phyloP scores from a whole-genome alignment of 2,888 invertebrate species.

The Sarcophaga carnaria region DNA sequence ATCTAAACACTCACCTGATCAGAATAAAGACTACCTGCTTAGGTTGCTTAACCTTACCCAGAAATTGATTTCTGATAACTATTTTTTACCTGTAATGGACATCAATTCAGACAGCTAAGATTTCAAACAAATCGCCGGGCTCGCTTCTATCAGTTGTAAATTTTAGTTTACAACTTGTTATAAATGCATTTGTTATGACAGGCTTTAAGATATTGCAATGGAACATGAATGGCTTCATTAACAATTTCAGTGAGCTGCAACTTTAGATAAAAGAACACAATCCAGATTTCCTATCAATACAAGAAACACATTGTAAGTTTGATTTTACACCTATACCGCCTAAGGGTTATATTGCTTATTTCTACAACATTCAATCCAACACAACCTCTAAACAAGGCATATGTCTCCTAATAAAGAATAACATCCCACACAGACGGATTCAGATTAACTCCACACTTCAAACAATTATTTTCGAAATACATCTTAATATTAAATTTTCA shows the following conservation, averaged over 20 bases:
- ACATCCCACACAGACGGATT: conserved; percentile 35
- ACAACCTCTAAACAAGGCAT: conserved; percentile 41
- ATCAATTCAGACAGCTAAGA: no score
- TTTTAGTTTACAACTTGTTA: conserved; percentile 12
- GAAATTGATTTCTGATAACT: no score
- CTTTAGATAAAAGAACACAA: conserved; percentile 36
- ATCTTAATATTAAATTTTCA: conserved; percentile 35
- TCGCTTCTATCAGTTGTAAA: neutral
- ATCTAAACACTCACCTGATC: no score
- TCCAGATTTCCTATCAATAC: conserved; percentile 31
- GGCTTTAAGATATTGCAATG: conserved; percentile 38
- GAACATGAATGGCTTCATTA: conserved; percentile 43
- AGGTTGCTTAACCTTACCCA: no score
- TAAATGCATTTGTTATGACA: neutral
- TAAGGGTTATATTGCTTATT: conserved; percentile 28
- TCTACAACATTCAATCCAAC: conserved; percentile 1
- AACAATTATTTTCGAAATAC: conserved; percentile 31
- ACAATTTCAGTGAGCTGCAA: conserved; percentile 37
- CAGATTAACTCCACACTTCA: conserved; percentile 8
- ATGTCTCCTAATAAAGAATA: conserved; percentile 30
- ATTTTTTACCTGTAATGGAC: no score
- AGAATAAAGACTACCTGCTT: no score
- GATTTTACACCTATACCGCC: conserved; percentile 31
- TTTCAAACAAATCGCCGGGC: no score
- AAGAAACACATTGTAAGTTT: conserved; percentile 32